Conservation (phyloP, 2,797 vertebrate genomes). For the Hippocampus kuda region DNA sequence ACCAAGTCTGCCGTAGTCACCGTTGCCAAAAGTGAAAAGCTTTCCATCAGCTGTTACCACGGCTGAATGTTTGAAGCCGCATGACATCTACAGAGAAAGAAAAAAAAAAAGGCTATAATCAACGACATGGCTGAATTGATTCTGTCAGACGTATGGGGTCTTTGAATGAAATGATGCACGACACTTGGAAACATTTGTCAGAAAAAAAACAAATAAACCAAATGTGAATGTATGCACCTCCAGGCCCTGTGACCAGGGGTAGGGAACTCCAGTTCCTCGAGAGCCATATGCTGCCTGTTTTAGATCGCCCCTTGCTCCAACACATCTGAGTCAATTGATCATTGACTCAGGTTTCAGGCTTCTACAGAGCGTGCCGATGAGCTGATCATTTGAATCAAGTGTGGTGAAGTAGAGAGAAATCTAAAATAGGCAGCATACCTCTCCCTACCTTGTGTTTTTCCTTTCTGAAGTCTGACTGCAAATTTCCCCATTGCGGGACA, state of each 20-base stretch:
- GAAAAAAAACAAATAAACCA: neutral
- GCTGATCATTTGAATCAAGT: too few relatives aligned
- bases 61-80: conserved; percentile 74
- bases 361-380: too few relatives aligned
- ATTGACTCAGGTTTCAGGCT: too few relatives aligned
- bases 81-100: conserved; percentile 60
- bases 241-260: neutral
- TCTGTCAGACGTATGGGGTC: neutral
- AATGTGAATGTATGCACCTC: neutral
- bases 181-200: neutral
- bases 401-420: too few relatives aligned
- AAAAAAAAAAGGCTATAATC: neutral
- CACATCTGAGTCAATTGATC: too few relatives aligned
- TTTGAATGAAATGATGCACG: neutral
- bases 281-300: too few relatives aligned
- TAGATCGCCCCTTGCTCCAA: too few relatives aligned
- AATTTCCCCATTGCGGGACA: too few relatives aligned
- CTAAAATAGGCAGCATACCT: too few relatives aligned
- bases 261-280: too few relatives aligned
- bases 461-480: too few relatives aligned
- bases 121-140: neutral
- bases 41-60: conserved; percentile 73
- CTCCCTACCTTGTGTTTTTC: too few relatives aligned
- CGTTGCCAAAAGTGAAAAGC: conserved; percentile 75
- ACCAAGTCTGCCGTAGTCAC: conserved; percentile 72